Evolutionary conservation across 2,113 vertebrate genomes (phyloP), one percentile per base, ranked within the genome.

Genomic region (Bufo gargarizans): DNA sequence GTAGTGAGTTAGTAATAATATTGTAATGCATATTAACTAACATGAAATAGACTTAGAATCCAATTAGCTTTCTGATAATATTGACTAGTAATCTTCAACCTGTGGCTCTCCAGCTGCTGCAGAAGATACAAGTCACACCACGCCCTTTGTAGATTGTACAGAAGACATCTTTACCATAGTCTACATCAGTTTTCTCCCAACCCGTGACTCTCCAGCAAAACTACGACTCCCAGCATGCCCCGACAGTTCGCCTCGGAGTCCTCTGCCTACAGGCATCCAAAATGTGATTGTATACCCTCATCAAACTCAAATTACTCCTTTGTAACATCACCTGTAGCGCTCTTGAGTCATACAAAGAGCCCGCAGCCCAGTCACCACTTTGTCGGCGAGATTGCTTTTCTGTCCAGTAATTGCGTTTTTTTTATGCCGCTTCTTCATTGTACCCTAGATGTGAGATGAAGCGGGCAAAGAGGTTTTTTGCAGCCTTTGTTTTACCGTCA

Each of bases 401-500:
- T 87, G 67, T 6, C 4, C 56, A 19, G 63, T 74, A 71, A 77
- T 89, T 69, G 74, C 11, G 20, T 67, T 69, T 76, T 19, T 53
- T 47, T 84, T 19, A 53, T 56, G 61, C 55, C 87, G 56, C 80
- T 77, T 84, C 58, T 63, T 92, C 92, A 92, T 92, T 91, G 90
- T 91, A 90, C 91, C 92, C 91, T 91, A 93, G 93, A 91, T 93
- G 94, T 91, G 91, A 92, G 95, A 95, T 91, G 92, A 94, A 93
- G 91, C 86, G 86, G 90, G 90, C 91, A 91, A 89, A 7, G 90
- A 90, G 93, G 91, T 94, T 33, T 33, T 33, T 92, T 90, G 90
- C 90, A 91, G 90, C 92, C 93, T 94, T 90, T 93, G 93, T 94
- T 93, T 95, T 92, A 93, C 93, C 92, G 92, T 93, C 93, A 90